These are phyloP conservation scores for Gymnobelideus leadbeateri DNA, from an alignment of 2,113 vertebrate species.

Conservation along the genomic window DNA sequence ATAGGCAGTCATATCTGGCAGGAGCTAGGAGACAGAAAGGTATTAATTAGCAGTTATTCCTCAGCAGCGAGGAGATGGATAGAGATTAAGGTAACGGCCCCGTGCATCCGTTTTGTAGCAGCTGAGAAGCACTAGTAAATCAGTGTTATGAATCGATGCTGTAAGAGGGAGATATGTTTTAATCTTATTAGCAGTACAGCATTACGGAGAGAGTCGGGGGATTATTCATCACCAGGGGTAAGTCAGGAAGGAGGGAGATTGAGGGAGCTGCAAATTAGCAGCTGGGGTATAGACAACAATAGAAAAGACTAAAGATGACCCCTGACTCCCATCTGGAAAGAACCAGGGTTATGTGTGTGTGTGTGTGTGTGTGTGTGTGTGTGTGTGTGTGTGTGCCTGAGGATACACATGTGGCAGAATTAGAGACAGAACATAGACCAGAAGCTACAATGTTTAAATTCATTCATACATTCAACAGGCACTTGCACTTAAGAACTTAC, in stretches of 20 bases:
- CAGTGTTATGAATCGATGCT: constrained; percentile 77
- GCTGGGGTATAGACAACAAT: fast-evolving
- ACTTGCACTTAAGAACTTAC: not conserved
- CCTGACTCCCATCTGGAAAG: not conserved
- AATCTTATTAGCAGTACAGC: constrained; percentile 82
- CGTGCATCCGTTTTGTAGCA: constrained; percentile 57
- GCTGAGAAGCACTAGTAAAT: constrained; percentile 73
- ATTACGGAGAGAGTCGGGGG: constrained; percentile 50
- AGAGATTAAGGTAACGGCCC: constrained; percentile 81
- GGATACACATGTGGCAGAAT: not conserved
- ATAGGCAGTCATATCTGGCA: constrained; percentile 59
- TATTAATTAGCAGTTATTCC: constrained; percentile 83
- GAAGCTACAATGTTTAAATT: not conserved
- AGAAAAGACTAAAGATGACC: not conserved
- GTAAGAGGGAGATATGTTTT: constrained; percentile 80
- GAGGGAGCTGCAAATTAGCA: not conserved
- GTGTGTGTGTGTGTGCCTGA: not conserved
- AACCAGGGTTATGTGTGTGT: fast-evolving
- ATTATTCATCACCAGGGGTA: constrained; percentile 47
- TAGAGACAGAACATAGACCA: not conserved
- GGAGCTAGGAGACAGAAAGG: constrained; percentile 69
- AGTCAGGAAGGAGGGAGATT: constrained; percentile 4
- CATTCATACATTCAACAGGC: not conserved
- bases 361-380: not conserved
- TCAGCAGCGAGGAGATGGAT: constrained; percentile 70